phyloP scores from a whole-genome alignment of 1,140 invertebrate genomes.

The Globodera ellingtonae region DNA sequence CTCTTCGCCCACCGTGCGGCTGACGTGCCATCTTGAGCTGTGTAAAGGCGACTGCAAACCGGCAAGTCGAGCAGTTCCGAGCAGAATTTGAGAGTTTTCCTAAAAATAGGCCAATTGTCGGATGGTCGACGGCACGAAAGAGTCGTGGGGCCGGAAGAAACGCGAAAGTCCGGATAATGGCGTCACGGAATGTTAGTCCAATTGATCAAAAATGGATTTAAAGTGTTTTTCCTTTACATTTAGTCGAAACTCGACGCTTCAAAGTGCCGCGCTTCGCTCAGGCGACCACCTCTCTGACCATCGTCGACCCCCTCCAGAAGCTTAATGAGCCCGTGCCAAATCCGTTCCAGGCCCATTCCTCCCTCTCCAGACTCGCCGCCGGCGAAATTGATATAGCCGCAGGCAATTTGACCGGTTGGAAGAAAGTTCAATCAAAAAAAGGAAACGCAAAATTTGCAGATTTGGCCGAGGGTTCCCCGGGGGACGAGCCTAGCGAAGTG shows the following conservation, averaged over 20 bases:
- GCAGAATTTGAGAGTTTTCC: neutral
- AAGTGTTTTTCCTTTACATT: constrained; percentile 28
- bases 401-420: constrained; percentile 22
- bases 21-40: constrained; percentile 62
- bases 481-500: neutral
- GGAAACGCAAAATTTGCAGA: neutral
- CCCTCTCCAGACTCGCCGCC: constrained; percentile 8
- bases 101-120: constrained; percentile 50
- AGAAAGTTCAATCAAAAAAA: neutral
- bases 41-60: constrained; percentile 64
- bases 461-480: neutral
- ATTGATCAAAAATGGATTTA: constrained; percentile 14
- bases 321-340: constrained; percentile 43
- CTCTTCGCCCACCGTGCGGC: constrained; percentile 53
- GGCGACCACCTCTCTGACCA: constrained; percentile 60
- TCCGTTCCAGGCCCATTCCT: constrained; percentile 21
- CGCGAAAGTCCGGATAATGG: constrained; percentile 44
- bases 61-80: constrained; percentile 28
- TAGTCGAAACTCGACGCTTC: constrained; percentile 64
- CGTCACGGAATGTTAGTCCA: constrained; percentile 59
- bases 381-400: constrained; percentile 14
- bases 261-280: constrained; percentile 62
- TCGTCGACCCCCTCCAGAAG: constrained; percentile 63
- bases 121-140: constrained; percentile 48
- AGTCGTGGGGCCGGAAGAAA: constrained; percentile 64